Conservation (phyloP, 2,888 invertebrate species). For the Clostera curtula region DNA sequence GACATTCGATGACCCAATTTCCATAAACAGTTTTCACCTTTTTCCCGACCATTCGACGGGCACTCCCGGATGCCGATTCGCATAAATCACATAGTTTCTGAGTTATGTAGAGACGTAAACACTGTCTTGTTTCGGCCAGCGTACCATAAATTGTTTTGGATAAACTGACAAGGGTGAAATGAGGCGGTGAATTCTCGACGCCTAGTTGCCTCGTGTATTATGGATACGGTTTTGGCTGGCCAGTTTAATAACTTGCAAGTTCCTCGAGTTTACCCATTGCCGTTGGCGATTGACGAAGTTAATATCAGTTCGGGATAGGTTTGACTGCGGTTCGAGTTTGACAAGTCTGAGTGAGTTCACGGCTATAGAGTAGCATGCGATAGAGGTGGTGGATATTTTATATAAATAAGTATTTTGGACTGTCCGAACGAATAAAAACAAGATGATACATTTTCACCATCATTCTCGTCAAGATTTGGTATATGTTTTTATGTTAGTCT, state of each 20-base stretch:
- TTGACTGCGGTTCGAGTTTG: no score
- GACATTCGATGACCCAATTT: background rate
- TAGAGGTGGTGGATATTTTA: no score
- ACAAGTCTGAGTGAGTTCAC: no score
- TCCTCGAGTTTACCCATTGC: background rate
- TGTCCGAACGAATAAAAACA: no score
- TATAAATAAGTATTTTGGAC: no score
- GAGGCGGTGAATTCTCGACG: constrained; percentile 1
- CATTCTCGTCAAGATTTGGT: no score
- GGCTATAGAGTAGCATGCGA: no score
- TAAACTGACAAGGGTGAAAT: constrained; percentile 2
- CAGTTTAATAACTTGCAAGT: background rate
- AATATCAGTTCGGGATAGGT: no score
- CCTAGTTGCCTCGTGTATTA: constrained; percentile 1
- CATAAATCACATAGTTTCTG: constrained; percentile 7
- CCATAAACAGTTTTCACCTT: background rate
- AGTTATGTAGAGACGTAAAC: constrained; percentile 3
- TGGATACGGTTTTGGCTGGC: background rate
- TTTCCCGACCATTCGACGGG: constrained; percentile 1
- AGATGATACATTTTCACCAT: no score
- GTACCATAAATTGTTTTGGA: constrained; percentile 1
- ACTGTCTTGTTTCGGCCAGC: constrained; percentile 1
- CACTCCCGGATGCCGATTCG: constrained; percentile 1
- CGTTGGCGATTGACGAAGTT: background rate
- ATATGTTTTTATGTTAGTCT: no score